Conservation (phyloP, 92 coral and sea anemone genomes). For the Isaurus tuberculatus region DNA sequence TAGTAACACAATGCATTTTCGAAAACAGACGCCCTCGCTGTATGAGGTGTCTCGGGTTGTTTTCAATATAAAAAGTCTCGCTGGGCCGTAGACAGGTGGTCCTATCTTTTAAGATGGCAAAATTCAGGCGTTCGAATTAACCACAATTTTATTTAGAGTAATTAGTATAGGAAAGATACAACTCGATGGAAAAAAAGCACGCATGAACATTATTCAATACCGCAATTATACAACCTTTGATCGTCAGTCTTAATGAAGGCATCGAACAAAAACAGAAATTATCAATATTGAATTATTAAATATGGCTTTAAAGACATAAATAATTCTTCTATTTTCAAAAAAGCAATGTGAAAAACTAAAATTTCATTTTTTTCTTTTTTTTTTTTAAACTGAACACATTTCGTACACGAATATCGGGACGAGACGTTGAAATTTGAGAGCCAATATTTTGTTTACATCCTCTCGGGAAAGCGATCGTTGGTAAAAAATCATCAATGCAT, state of each 20-base stretch:
- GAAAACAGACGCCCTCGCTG: not conserved
- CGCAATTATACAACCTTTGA: not conserved
- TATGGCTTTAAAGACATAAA: not conserved
- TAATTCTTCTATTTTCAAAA: not conserved
- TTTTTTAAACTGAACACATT: not conserved
- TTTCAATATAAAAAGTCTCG: not conserved
- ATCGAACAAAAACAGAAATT: not conserved
- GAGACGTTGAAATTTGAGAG: not conserved
- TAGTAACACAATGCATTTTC: not conserved
- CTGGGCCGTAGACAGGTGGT: constrained; percentile 1
- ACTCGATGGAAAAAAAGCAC: not conserved
- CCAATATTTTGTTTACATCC: not conserved
- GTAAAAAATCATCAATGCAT: too few species aligned
- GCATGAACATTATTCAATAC: not conserved
- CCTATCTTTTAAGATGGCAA: not conserved
- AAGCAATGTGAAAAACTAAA: not conserved
- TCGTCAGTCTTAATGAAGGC: not conserved
- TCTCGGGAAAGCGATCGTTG: not conserved
- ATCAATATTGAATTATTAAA: not conserved
- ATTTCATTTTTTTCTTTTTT: not conserved
- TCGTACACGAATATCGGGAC: too few species aligned
- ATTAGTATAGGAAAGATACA: not conserved
- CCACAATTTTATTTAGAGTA: not conserved
- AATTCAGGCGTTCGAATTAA: not conserved
- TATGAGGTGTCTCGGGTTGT: not conserved